Base-by-base conservation (phyloP, 2,113 vertebrate genomes). In the Rallus limicola region DNA sequence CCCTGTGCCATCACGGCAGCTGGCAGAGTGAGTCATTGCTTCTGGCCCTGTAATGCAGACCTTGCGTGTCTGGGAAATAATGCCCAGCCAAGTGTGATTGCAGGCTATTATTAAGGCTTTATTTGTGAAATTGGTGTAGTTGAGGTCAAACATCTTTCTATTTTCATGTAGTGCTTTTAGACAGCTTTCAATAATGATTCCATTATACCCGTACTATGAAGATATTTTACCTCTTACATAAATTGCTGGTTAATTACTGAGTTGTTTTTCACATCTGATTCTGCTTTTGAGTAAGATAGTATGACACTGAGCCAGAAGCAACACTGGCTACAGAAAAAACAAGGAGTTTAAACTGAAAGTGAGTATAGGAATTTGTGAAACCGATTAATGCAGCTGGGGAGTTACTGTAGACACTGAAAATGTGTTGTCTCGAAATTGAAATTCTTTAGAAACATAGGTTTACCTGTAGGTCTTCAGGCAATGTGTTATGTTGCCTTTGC, bases 101-200 rank as follows among this genome's bases (percentile, higher is more conserved):
- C 88, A 96, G 88, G 88, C 96, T 96, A 93, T 97, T 97, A 97
- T 97, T 97, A 92, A 97, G 94, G 96, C 92, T 97, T 97, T 97
- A 95, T 97, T 97, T 97, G 95, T 93, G 96, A 96, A 97, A 97
- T 92, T 71, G 92, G 86, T 90, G 93, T 93, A 93, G 95, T 50
- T 90, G 95, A 97, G 96, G 96, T 97, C 96, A 97, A 97, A 97
- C 74, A 46, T 94, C 88, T 96, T 95, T 93, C 75, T 81, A 21
- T 93, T 97, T 94, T 86, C 42, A 62, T 59, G 25, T 40, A 40
- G 59, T 89, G 92, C 90, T 97, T 93, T 95, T 83, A 93, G 94
- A 59, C 79, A 92, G 84, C 84, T 95, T 95, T 96, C 92, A 87
- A 74, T 89, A 90, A 69, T 56, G 85, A 88, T 93, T 88, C 84